A percentile compares a stretch with the other conserved stretches of the same genome.
These are phyloP conservation scores for Drosophila nigrodunni DNA, from an alignment of 1,140 invertebrate genomes.

Conservation along the genomic window DNA sequence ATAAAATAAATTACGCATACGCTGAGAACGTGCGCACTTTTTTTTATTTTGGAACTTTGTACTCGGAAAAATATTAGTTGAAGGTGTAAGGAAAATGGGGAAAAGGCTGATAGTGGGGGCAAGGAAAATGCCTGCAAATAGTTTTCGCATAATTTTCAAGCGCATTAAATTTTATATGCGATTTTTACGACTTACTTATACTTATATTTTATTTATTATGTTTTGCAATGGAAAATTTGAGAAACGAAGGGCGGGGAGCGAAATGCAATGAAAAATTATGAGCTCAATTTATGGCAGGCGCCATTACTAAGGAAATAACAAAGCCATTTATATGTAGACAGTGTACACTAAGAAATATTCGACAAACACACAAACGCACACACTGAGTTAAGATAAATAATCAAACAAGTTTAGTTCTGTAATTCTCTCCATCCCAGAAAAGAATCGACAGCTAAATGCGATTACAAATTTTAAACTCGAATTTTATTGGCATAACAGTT, in stretches of 20 bases:
- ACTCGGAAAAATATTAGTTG: conserved; percentile 15
- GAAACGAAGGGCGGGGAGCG: background rate
- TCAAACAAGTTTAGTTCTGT: conserved; percentile 31
- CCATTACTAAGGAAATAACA: conserved; percentile 64
- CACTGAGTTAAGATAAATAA: conserved; percentile 24
- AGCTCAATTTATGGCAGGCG: conserved; percentile 69
- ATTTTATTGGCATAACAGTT: conserved; percentile 1
- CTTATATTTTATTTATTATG: conserved; percentile 80
- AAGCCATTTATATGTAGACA: conserved; percentile 52
- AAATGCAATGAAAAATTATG: conserved; percentile 73
- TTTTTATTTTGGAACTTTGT: conserved; percentile 23
- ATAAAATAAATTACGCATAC: conserved; percentile 80
- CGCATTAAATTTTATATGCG: conserved; percentile 79
- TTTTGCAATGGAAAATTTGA: conserved; percentile 47
- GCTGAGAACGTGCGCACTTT: conserved; percentile 53
- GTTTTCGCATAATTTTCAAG: conserved; percentile 79
- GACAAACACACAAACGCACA: background rate
- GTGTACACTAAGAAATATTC: conserved; percentile 9
- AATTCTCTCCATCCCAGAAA: background rate
- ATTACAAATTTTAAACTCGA: conserved; percentile 17
- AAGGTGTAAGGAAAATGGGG: background rate
- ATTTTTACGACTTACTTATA: conserved; percentile 73
- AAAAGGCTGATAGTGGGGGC: background rate
- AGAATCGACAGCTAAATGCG: conserved; percentile 20
- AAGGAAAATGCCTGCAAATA: conserved; percentile 63